Base-by-base conservation (phyloP, 2,113 vertebrate species). In the Rissa tridactyla region DNA sequence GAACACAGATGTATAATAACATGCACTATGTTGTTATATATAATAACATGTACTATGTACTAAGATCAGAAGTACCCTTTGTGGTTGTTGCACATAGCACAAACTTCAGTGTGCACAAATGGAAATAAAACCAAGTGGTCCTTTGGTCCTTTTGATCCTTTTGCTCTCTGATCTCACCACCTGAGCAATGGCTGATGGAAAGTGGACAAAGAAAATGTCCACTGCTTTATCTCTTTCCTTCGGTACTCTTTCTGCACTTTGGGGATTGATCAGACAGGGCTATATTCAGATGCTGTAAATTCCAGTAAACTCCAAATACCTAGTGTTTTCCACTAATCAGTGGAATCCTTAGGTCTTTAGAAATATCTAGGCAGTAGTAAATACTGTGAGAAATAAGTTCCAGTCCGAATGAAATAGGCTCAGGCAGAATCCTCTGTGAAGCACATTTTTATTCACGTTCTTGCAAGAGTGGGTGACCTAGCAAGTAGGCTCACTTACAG, bases 41-140 rank as follows among this genome's bases (percentile, higher is more conserved):
- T 47, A 46, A 23, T 23, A 29, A 16, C 40, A 30, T 10, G 34
- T 32, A 23, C 23, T 44, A 17, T n/a, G 16, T 16, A 40, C 34
- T 44, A 38, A 29, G 79, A 64, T 80, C 47, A 88, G 71, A 69
- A 64, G 14, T 6, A n/a, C 5, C 20, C n/a, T 68, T 80, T 76
- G 26, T 18, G 30, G 22, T 27, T 2, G 1, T 68, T 73, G 23
- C 18, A 40, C 0, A 0, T 44, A 38, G 42, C 49, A 51, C 26
- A 60, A 71, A 79, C 27, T 13, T 47, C 29, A 25, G 18, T 18
- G 21, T 36, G 30, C n/a, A 61, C 10, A 88, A 80, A 42, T 13
- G 18, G 29, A 80, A 76, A 44, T 27, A 46, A 16, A 72, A 51
- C 1, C 2, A 29, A 82, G 12, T 14, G n/a, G 34, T 73, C 49